These are phyloP conservation scores for Coluber constrictor DNA, from an alignment of 2,797 vertebrate species.

Conservation along the genomic window DNA sequence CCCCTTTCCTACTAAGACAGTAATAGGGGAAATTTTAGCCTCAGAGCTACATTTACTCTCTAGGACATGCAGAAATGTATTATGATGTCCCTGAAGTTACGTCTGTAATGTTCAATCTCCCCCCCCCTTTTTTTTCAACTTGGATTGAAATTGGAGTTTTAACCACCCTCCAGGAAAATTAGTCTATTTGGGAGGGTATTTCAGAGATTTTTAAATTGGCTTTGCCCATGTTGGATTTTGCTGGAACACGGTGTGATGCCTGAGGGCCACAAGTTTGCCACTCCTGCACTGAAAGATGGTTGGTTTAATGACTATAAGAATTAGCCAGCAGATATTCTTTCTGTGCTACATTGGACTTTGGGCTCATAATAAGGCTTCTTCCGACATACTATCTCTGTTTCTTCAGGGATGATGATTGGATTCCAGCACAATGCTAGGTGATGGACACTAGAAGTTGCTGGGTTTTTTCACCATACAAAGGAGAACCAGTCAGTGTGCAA, in stretches of 20 bases:
- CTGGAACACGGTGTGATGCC: background rate
- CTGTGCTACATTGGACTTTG: background rate
- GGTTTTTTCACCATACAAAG: background rate
- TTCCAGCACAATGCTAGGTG: background rate
- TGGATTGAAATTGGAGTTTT: background rate
- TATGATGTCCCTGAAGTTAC: background rate
- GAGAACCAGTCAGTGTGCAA: background rate
- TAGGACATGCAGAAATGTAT: background rate
- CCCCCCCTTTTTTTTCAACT: background rate
- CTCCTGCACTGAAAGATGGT: background rate
- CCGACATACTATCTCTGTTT: background rate
- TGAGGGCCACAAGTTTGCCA: background rate
- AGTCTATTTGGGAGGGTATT: background rate
- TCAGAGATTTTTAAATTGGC: background rate
- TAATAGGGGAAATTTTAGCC: background rate
- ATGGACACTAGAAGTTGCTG: background rate
- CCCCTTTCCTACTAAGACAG: background rate
- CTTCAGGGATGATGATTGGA: background rate
- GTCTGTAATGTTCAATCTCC: background rate
- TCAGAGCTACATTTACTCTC: background rate
- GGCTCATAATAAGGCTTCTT: background rate
- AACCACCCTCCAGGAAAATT: background rate
- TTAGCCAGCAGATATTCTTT: background rate
- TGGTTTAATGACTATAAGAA: background rate
- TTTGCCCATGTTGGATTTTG: background rate